Evolutionary conservation across 2,113 vertebrate genomes (phyloP).

Genomic region (Ptilorrhoa leucosticta): DNA sequence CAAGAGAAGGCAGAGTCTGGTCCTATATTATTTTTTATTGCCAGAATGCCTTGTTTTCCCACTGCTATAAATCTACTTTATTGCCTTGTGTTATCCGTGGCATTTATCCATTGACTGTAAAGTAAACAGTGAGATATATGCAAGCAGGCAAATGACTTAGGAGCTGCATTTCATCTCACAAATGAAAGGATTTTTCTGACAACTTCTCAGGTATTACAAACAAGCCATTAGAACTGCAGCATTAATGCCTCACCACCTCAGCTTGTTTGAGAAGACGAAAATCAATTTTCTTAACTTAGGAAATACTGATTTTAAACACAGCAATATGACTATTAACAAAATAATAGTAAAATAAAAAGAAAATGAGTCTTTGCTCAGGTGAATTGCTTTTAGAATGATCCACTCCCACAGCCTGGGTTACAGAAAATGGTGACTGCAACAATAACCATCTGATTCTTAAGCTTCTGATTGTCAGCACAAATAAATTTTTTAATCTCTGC

Average conservation of each 20-base stretch:
- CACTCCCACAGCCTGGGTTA: not conserved
- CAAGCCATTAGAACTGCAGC: not conserved
- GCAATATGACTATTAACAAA: not conserved
- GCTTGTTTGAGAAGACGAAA: not conserved
- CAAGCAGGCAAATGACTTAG: not conserved
- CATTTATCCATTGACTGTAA: constrained; percentile 15
- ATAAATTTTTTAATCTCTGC: not conserved
- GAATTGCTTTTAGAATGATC: not conserved
- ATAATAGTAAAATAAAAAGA: not conserved
- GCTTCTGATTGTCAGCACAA: not conserved
- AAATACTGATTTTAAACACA: not conserved
- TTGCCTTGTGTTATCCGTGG: not conserved
- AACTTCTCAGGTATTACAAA: not conserved
- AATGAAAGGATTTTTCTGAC: constrained; percentile 6
- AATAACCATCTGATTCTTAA: not conserved
- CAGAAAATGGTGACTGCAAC: not conserved
- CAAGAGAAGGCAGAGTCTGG: not conserved
- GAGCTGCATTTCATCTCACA: not conserved
- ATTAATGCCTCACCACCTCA: not conserved
- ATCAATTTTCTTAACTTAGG: not conserved
- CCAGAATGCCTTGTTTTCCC: not conserved
- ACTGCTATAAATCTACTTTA: constrained; percentile 22
- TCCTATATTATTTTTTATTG: constrained; percentile 29
- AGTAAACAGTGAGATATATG: not conserved
- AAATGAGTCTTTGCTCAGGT: not conserved